phyloP scores from a whole-genome alignment of 2,113 vertebrate species.

The Aramus guarauna region DNA sequence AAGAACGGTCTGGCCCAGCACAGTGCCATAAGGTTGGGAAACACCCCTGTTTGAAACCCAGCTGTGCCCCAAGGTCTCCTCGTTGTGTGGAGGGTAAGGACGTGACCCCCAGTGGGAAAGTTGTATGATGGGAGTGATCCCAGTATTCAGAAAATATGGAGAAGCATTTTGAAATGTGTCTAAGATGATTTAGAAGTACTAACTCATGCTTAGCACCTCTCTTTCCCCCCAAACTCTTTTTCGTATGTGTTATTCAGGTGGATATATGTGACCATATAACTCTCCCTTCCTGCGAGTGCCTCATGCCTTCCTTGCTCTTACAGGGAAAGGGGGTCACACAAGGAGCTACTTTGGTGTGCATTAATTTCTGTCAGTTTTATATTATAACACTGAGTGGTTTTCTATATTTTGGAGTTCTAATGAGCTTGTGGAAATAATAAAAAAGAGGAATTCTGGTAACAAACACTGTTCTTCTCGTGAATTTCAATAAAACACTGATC shows the following conservation, averaged over 20 bases:
- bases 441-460: slow-evolving; percentile 17
- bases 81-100: background rate
- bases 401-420: background rate
- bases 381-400: background rate
- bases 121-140: background rate
- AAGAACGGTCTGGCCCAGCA: background rate
- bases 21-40: background rate
- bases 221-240: background rate
- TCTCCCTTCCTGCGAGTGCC: background rate
- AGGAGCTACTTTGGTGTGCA: background rate
- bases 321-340: background rate
- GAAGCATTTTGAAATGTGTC: background rate
- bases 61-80: background rate
- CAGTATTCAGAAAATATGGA: background rate
- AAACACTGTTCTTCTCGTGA: background rate
- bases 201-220: background rate
- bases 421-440: background rate
- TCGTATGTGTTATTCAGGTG: background rate
- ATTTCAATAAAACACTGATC: slow-evolving; percentile 39
- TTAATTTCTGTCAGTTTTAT: background rate
- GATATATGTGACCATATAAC: background rate
- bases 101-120: background rate
- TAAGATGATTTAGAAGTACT: background rate
- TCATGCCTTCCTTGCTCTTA: background rate
- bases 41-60: background rate